Percentiles rank a stretch among this genome's conserved stretches.
Conservation (phyloP, 30 jellyfish, hydroid and myxozoan species). For the Hydractinia echinata region DNA sequence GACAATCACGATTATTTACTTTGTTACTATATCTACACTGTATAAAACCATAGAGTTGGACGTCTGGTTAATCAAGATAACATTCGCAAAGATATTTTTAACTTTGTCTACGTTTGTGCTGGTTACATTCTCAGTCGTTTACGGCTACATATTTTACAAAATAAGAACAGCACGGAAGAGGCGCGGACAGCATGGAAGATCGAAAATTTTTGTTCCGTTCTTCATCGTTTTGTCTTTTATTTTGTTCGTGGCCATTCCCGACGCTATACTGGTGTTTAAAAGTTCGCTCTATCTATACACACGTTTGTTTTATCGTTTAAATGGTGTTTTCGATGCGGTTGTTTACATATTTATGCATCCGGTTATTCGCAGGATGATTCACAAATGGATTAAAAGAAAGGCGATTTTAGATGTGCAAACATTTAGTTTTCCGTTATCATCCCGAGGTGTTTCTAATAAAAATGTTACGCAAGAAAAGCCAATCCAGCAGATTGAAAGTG, state of each 20-base stretch:
- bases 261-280: not conserved
- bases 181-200: not conserved
- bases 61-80: not conserved
- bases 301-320: not conserved
- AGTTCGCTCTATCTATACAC: not conserved
- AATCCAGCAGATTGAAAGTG: too few relatives aligned
- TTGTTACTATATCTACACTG: not conserved
- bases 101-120: not conserved
- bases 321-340: not conserved
- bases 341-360: not conserved
- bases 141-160: not conserved
- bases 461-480: too few relatives aligned
- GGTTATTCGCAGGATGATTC: not conserved
- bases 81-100: not conserved
- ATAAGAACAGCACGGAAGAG: not conserved
- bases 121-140: not conserved
- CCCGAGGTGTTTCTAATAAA: too few relatives aligned
- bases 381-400: not conserved
- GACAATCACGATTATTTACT: not conserved
- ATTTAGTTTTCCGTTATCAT: too few relatives aligned
- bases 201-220: not conserved
- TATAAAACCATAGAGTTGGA: not conserved
- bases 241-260: not conserved
- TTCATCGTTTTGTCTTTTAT: slow-evolving; percentile 1
- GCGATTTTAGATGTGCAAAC: too few relatives aligned